Evolutionary conservation across 2,797 vertebrate species (phyloP).

Genomic region (Lepidocolaptes lacrymiger): DNA sequence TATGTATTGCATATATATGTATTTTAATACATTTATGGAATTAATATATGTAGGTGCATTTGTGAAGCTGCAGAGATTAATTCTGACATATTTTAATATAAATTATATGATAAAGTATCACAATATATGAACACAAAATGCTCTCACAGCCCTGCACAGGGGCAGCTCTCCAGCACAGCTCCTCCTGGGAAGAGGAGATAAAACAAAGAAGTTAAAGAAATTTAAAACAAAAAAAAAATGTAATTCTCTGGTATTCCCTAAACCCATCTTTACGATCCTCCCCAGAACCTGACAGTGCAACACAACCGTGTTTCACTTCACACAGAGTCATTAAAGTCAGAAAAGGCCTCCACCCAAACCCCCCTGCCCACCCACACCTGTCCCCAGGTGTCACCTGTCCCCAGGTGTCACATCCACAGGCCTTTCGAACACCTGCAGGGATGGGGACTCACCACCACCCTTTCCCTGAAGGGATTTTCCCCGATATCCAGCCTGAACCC

Average conservation of each 20-base stretch:
- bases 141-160: not conserved
- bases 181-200: accelerated
- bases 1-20: not conserved
- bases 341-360: not conserved
- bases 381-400: accelerated
- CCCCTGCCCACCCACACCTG: not conserved
- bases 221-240: not conserved
- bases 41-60: not conserved
- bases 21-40: not conserved
- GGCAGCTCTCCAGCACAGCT: not conserved
- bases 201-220: not conserved
- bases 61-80: not conserved
- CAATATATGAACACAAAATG: not conserved
- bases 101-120: not conserved
- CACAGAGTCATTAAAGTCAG: accelerated
- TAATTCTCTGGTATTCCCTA: not conserved
- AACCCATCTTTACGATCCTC: not conserved
- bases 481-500: accelerated
- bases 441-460: accelerated
- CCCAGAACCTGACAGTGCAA: accelerated
- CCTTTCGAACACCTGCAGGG: not conserved
- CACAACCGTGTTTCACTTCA: too few relatives aligned
- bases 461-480: too few relatives aligned
- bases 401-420: not conserved
- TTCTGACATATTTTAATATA: not conserved